Base-by-base conservation (phyloP, 2,797 vertebrate species). In the Labeo calbasu region DNA sequence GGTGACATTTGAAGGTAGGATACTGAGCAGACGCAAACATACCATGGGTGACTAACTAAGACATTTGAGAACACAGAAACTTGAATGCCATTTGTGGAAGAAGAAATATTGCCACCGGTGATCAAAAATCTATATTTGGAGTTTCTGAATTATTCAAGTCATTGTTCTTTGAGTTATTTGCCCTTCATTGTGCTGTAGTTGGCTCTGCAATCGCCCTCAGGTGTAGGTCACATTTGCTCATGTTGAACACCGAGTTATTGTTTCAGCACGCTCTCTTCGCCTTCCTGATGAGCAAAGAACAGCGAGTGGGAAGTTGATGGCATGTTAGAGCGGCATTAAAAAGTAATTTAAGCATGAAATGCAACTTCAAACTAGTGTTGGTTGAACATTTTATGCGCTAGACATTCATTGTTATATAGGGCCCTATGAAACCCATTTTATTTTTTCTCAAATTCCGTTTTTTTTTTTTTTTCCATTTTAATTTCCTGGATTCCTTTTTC, bases 1-100 rank as follows among this genome's bases (percentile, higher is more conserved):
- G n/a, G 23, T 90, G 88, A 91, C 89, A 90, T 90, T 90, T 91
- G 50, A 79, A 81, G 70, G 87, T 78, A 77, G 71, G 61, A 82
- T 79, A 75, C 84, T 77, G 71, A 65, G 76, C 23, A 51, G 66
- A 83, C 51, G 85, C 82, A 91, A 89, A 91, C 43, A 84, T 70
- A 87, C 77, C 63, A 81, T 84, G 90, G 88, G 80, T 86, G 92
- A 93, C 79, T 86, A 89, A 86, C 90, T 88, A 81, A 89, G 88
- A 84, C 87, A 90, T 91, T 91, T 79, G 84, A 75, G 91, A 79
- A 89, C 36, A 63, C 2, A 80, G 85, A 77, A 88, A 91, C 79
- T 85, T 84, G 90, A 87, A 85, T 80, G 82, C 46, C 80, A 85
- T 79, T 19, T 50, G 61, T 70, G 8, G 32, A 25, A 7, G 48